Evolutionary conservation across 2,797 vertebrate genomes (phyloP).

Genomic region (Macropus fuliginosus): DNA sequence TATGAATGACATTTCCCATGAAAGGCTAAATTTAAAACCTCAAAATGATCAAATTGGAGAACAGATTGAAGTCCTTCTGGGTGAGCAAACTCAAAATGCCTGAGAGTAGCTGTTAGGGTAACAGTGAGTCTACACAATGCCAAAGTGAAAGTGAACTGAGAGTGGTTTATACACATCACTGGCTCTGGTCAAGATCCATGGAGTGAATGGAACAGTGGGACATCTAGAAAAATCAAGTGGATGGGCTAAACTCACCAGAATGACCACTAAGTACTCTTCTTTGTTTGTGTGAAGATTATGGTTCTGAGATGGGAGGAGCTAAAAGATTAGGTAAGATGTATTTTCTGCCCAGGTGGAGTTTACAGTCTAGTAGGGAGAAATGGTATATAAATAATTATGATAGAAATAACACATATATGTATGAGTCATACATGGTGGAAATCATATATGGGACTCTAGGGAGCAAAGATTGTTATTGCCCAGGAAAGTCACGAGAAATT

Average conservation of each 20-base stretch:
- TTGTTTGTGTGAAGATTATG: neutral
- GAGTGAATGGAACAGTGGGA: neutral
- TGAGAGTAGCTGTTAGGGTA: neutral
- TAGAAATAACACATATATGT: neutral
- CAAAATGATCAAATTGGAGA: slow-evolving; percentile 58
- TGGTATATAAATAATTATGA: neutral
- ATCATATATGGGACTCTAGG: neutral
- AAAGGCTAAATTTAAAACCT: slow-evolving; percentile 57
- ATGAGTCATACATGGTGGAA: neutral
- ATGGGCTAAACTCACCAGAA: neutral
- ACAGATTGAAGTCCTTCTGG: slow-evolving; percentile 49
- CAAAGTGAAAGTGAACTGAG: neutral
- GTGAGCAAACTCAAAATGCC: slow-evolving; percentile 44
- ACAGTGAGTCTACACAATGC: neutral
- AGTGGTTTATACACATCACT: neutral
- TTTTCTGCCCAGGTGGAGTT: neutral
- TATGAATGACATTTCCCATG: slow-evolving; percentile 63
- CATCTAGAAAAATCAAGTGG: neutral
- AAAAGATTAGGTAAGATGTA: neutral
- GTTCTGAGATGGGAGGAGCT: neutral
- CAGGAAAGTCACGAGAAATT: neutral
- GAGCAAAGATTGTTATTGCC: neutral
- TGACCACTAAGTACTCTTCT: neutral
- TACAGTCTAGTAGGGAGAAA: neutral
- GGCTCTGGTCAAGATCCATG: neutral